Base-by-base conservation (phyloP, 2,113 vertebrate species). In the Phyllostomus discolor region DNA sequence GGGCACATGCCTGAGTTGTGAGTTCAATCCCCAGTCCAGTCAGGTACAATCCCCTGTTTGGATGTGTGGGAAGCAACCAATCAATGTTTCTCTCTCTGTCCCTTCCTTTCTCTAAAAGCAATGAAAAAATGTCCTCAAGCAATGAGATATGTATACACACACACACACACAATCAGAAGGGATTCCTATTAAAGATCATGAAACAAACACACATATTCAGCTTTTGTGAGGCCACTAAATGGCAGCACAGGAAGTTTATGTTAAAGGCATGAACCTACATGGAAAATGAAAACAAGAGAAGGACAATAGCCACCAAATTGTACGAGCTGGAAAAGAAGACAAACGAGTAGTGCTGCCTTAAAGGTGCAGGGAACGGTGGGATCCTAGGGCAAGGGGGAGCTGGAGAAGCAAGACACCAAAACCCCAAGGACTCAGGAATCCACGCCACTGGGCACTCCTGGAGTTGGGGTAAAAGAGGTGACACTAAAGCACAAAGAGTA, bases 331-430 rank as follows among this genome's bases (percentile, higher is more conserved):
- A 11, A 33, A 41, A 43, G 46, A 0, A 38, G 12, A 57, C 4
- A 7, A 3, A 69, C 59, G 50, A 31, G 20, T 11, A 17, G 8
- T 0, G 38, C 35, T 31, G 48, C 80, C 64, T 43, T 46, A 54
- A 10, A 31, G 75, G 31, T 4, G 4, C 28, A 76, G 69, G n/a
- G 35, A 41, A 8, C 15, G 4, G 38, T 16, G n/a, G 26, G n/a
- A 24, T 41, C 41, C 28, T 11, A 26, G 41, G 38, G 24, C 46
- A 33, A 70, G 7, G 0, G 33, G 5, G 11, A 1, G 1, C 46
- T 1, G 0, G 0, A 78, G 24, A 64, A 66, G 59, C 12, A n/a
- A 33, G 14, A 3, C 2, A 31, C 72, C 62, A 12, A 31, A 20
- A 22, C 31, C 43, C 43, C 0, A 1, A 2, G 38, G 66, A 15